Base-by-base conservation (phyloP, 1,140 invertebrate species). In the Solenopsis fugax region DNA sequence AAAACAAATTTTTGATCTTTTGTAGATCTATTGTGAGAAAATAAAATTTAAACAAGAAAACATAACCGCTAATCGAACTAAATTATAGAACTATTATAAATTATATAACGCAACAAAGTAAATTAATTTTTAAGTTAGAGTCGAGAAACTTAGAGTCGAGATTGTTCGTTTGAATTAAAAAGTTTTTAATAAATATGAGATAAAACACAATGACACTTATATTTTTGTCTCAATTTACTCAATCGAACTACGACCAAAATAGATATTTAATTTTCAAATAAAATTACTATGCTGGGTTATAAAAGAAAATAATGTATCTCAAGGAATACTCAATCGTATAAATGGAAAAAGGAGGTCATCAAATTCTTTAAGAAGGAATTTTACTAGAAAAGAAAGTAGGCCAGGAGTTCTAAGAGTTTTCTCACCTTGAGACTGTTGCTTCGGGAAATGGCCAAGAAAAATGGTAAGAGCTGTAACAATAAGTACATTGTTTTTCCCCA, bases 391-490 rank as follows among this genome's bases (percentile, higher is more conserved):
- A 16, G 73, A 88, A 88, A 88, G 21, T 88, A 29, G 82, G 87
- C 86, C 87, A 88, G 73, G 37, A 24, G 37, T 52, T 56, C 65
- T 54, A 16, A 69, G n/a, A 50, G 54, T 78, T 64, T 64, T 77
- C 82, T 86, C 82, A 88, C 54, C 87, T 86, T 64, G 24, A 73
- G 69, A 50, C 56, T 88, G 73, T 86, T 86, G 82, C 73, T 85
- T 76, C 81, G 69, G n/a, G 72, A 76, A 87, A 87, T 64, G 64
- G 37, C 82, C 62, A 18, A 18, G 50, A 54, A 45, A 75, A 85
- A 88, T 71, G 34, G 45, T 16, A 45, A 29, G 41, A 64, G 48
- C 48, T 58, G 21, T 24, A 75, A 71, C 69, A 86, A 88, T 72
- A 88, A 80, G 65, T 87, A 80, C 65, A 72, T 56, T 86, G 56